A percentile compares a stretch with the other conserved stretches of the same genome.
Evolutionary conservation across 1,140 invertebrate species (phyloP).

Genomic region (Drosophila bifasciata): DNA sequence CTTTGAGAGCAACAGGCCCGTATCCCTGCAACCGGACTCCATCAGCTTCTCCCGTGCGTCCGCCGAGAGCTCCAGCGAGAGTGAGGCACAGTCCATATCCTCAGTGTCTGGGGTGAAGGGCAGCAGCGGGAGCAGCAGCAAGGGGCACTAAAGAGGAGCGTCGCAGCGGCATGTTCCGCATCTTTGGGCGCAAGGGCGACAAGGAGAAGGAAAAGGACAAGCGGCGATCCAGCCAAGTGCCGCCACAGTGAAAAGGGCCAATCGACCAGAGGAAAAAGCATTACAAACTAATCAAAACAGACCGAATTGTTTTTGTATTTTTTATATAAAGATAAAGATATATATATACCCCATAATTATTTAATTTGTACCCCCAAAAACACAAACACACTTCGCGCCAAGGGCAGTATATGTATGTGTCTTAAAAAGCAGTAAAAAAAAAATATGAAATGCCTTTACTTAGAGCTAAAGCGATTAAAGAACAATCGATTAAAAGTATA

Average conservation of each 20-base stretch:
- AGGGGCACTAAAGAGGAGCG: conserved; percentile 81
- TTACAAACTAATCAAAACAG: conserved; percentile 41
- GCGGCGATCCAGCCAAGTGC: conserved; percentile 76
- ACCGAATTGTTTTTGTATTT: conserved; percentile 73
- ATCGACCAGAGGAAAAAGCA: conserved; percentile 15
- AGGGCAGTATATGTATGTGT: conserved; percentile 25
- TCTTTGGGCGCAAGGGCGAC: conserved; percentile 82
- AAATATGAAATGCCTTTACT: conserved; percentile 55
- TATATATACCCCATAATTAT: conserved; percentile 56
- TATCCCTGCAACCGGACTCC: conserved; percentile 81
- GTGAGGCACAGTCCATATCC: conserved; percentile 83
- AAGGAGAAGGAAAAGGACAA: conserved; percentile 82
- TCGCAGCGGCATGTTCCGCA: conserved; percentile 82
- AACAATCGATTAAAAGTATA: conserved; percentile 64
- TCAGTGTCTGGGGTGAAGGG: conserved; percentile 82
- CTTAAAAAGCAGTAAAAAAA: conserved; percentile 27
- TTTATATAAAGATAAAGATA: conserved; percentile 60
- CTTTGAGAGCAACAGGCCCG: conserved; percentile 77
- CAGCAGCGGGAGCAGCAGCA: conserved; percentile 72
- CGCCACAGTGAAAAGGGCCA: conserved; percentile 61
- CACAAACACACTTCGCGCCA: conserved; percentile 22
- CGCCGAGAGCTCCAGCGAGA: conserved; percentile 83
- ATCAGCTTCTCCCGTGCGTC: conserved; percentile 78
- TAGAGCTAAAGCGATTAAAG: conserved; percentile 43
- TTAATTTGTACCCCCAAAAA: conserved; percentile 53